phyloP scores from a whole-genome alignment of 2,113 vertebrate species.

The Cyphomyrus plagiostoma region DNA sequence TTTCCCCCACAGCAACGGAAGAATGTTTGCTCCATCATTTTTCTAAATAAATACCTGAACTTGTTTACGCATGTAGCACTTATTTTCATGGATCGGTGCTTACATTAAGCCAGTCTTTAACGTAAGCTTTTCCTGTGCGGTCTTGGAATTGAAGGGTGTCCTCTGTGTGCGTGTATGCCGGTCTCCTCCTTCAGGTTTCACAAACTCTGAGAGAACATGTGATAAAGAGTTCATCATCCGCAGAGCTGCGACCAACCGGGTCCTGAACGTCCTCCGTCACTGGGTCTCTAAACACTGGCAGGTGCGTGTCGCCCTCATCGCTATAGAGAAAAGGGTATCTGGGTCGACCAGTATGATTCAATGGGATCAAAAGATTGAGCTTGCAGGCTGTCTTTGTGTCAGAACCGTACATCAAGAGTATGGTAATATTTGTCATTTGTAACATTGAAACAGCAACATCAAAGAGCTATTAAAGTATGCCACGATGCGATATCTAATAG shows the following conservation, averaged over 20 bases:
- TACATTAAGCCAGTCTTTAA: neutral
- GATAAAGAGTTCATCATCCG: conserved; percentile 99
- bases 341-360: neutral
- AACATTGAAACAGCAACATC: neutral
- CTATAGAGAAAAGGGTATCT: neutral
- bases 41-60: neutral
- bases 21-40: neutral
- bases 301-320: conserved; percentile 56
- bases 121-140: neutral
- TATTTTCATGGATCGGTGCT: neutral
- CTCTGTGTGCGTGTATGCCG: neutral
- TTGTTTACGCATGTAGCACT: neutral
- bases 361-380: neutral
- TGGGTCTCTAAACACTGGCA: conserved; percentile 98
- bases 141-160: neutral
- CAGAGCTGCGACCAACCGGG: conserved; percentile 89
- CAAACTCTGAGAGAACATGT: conserved; percentile 82
- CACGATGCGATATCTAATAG: neutral
- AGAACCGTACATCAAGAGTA: neutral
- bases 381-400: neutral
- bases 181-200: conserved; percentile 70
- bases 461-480: neutral
- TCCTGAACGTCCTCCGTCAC: conserved; percentile 93
- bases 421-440: neutral
- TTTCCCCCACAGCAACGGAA: neutral